Percentiles rank a stretch among this genome's conserved stretches.
Evolutionary conservation across 2,113 vertebrate species (phyloP).

Genomic region (Scalopus aquaticus): DNA sequence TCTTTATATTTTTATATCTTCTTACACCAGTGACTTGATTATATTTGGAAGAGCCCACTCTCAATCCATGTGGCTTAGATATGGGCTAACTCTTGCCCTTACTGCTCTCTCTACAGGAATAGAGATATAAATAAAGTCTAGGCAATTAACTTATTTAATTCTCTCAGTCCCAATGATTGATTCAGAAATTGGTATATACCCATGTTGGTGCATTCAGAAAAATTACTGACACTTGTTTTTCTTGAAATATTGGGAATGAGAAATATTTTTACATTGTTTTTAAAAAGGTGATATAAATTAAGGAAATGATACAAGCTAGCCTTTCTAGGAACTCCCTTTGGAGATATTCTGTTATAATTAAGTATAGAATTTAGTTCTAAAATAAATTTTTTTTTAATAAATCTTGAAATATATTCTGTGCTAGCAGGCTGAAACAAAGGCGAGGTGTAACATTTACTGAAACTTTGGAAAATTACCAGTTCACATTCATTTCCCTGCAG

Average conservation of each 20-base stretch:
- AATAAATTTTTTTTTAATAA: neutral
- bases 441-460: neutral
- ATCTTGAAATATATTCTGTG: neutral
- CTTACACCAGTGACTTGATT: neutral
- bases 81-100: neutral
- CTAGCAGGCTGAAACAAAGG: neutral
- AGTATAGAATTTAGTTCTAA: neutral
- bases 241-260: neutral
- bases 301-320: neutral
- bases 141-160: neutral
- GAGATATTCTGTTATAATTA: neutral
- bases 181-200: neutral
- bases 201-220: neutral
- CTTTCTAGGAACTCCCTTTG: neutral
- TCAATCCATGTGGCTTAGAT: neutral
- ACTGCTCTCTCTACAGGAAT: neutral
- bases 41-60: neutral
- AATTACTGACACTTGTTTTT: neutral
- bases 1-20: neutral
- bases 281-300: neutral
- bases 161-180: neutral
- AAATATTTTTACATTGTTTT: neutral
- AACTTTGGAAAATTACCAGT: neutral
- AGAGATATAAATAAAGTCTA: neutral
- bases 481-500: slow-evolving; percentile 9